Evolutionary conservation across 2,888 invertebrate species (phyloP).

Genomic region (Cetonia aurata): DNA sequence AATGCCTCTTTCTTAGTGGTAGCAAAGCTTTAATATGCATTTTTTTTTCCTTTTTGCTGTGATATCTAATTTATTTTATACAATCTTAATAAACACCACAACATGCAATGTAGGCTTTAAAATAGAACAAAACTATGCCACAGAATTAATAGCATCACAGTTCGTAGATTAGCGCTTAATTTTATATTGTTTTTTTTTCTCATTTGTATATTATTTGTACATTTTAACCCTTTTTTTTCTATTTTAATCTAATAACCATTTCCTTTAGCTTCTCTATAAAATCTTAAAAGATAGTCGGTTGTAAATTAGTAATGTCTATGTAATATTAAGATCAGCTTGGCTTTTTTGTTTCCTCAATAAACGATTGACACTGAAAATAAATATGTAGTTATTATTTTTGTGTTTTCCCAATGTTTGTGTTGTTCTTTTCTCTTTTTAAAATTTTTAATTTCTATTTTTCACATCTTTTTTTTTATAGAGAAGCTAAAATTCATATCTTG

Average conservation of each 20-base stretch:
- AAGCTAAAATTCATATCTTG: conserved; percentile 56
- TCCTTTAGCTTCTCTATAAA: conserved; percentile 65
- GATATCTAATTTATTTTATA: conserved; percentile 1
- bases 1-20: conserved; percentile 12
- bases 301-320: conserved; percentile 31
- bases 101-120: too few relatives aligned
- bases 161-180: too few relatives aligned
- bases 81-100: too few relatives aligned
- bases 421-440: background rate
- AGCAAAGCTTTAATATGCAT: too few relatives aligned
- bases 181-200: too few relatives aligned
- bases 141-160: too few relatives aligned
- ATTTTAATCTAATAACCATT: conserved; percentile 53
- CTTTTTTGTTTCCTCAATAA: conserved; percentile 32
- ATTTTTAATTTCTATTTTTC: conserved; percentile 25
- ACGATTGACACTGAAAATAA: conserved; percentile 29
- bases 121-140: too few relatives aligned
- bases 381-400: conserved; percentile 25
- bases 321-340: conserved; percentile 2
- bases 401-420: background rate
- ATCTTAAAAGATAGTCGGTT: conserved; percentile 12
- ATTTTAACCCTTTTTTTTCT: too few relatives aligned
- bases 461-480: conserved; percentile 57
- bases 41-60: background rate
- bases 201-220: too few relatives aligned